A percentile compares a stretch with the other conserved stretches of the same genome.
Conservation (phyloP, 2,888 invertebrate species). For the Meiosimyza platycephala region DNA sequence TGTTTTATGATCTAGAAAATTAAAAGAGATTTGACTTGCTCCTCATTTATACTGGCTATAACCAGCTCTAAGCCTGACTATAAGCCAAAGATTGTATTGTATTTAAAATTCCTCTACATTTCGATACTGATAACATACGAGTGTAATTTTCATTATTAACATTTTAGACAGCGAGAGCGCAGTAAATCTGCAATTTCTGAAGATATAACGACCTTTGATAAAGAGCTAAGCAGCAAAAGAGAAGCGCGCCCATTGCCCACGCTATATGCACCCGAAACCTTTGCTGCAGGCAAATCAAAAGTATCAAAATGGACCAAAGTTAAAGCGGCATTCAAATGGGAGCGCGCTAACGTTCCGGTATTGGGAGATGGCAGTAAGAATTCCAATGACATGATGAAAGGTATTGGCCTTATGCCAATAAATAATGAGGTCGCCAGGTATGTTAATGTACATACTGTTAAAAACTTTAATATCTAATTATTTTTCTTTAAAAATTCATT, state of each 20-base stretch:
- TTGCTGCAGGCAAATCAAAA: constrained; percentile 64
- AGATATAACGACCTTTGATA: constrained; percentile 67
- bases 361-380: constrained; percentile 60
- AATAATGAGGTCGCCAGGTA: constrained; percentile 69
- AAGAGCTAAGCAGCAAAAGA: constrained; percentile 46
- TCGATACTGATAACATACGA: too few species aligned
- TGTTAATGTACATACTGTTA: constrained; percentile 7
- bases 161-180: constrained; percentile 69
- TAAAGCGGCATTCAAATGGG: constrained; percentile 90
- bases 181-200: constrained; percentile 78
- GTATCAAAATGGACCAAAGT: constrained; percentile 89
- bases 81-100: too few species aligned
- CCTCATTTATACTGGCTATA: too few species aligned
- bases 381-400: constrained; percentile 51
- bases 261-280: constrained; percentile 57
- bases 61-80: too few species aligned
- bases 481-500: background rate
- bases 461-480: background rate
- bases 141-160: background rate
- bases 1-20: too few species aligned
- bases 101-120: too few species aligned
- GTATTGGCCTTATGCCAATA: constrained; percentile 67
- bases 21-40: too few species aligned
- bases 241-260: constrained; percentile 37
- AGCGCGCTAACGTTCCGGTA: constrained; percentile 74